Evolutionary conservation across 2,888 invertebrate species (phyloP).

Genomic region (Incurvaria masculella): DNA sequence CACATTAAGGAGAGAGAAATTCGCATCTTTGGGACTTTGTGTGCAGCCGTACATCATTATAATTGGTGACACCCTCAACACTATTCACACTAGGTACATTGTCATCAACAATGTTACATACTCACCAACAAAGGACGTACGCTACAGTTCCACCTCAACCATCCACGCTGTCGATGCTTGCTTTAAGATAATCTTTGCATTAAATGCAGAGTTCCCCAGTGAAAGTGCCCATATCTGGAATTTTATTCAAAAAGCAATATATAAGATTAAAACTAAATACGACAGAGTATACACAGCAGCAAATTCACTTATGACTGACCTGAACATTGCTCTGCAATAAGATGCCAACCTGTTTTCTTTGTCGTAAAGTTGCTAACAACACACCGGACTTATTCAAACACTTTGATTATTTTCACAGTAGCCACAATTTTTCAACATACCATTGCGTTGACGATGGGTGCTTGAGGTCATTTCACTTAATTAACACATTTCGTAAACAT

Average conservation of each 20-base stretch:
- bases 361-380: neutral
- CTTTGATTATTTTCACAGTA: neutral
- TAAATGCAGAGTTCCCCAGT: neutral
- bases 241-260: neutral
- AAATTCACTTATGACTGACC: neutral
- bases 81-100: neutral
- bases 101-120: neutral
- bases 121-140: neutral
- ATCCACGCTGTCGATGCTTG: neutral
- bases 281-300: neutral
- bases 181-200: neutral
- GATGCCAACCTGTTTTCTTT: neutral
- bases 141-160: neutral
- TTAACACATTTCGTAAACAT: conserved; percentile 10
- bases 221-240: neutral
- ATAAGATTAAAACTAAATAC: neutral
- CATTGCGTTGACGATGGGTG: neutral
- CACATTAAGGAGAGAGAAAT: neutral
- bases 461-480: conserved; percentile 7
- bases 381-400: neutral
- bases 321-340: neutral
- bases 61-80: neutral
- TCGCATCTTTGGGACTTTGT: neutral
- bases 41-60: neutral
- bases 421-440: neutral